Evolutionary conservation across 2,113 vertebrate species (phyloP).

Genomic region (Daubentonia madagascariensis): DNA sequence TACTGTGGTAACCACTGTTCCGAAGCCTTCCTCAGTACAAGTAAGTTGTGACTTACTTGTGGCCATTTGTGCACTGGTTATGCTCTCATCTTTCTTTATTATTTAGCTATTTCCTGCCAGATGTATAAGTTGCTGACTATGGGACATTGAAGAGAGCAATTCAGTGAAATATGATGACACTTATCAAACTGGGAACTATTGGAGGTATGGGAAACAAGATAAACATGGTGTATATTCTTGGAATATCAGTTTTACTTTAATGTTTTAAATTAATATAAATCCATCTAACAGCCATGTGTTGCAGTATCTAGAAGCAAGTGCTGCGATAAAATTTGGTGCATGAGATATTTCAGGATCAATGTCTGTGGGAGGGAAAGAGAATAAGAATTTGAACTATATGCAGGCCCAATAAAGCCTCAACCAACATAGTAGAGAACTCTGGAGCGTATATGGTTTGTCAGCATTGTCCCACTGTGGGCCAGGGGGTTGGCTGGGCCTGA

Average conservation of each 20-base stretch:
- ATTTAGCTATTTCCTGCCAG: neutral
- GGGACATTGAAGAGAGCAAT: neutral
- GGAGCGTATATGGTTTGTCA: neutral
- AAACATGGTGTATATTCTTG: neutral
- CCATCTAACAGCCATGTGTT: neutral
- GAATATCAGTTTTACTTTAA: neutral
- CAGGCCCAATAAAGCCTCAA: neutral
- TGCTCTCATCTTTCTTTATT: neutral
- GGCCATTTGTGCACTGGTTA: neutral
- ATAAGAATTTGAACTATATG: neutral
- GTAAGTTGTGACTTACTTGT: conserved; percentile 73
- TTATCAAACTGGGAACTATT: neutral
- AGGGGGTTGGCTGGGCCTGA: neutral
- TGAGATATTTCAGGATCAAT: neutral
- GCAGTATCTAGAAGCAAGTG: neutral
- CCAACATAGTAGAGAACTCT: neutral
- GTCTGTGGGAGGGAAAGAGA: neutral
- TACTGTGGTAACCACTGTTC: conserved; percentile 77
- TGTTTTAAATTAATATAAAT: neutral
- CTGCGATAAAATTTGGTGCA: neutral
- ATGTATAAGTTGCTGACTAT: neutral
- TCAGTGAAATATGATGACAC: neutral
- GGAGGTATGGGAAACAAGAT: neutral
- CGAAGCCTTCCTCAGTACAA: conserved; percentile 83
- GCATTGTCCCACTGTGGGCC: neutral